Evolutionary conservation across 1,140 invertebrate genomes (phyloP).

Genomic region (Scylla paramamosain): DNA sequence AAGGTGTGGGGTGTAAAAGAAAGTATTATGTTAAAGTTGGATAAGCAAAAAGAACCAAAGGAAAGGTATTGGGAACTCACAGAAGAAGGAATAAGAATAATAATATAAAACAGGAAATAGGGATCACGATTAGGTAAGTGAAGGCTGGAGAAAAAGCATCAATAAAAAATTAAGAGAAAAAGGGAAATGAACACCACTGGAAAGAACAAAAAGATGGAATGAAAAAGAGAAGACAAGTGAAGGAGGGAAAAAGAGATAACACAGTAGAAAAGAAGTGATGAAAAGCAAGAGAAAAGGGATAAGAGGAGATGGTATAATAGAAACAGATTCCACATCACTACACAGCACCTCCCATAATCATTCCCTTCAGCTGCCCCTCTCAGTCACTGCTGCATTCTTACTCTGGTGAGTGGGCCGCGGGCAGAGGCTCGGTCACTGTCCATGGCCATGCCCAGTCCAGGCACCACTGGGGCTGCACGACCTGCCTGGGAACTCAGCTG

Average conservation of each 20-base stretch:
- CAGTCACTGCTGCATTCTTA: background rate
- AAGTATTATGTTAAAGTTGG: background rate
- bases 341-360: no score
- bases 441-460: constrained; percentile 1
- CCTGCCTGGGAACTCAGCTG: constrained; percentile 61
- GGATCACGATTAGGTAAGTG: no score
- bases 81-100: background rate
- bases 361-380: no score
- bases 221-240: background rate
- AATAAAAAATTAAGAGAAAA: no score
- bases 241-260: background rate
- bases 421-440: constrained; percentile 3
- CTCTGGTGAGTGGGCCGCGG: constrained; percentile 24
- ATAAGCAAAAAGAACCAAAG: background rate
- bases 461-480: constrained; percentile 35
- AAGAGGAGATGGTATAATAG: no score
- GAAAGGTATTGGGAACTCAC: background rate
- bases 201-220: no score
- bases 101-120: background rate
- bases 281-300: background rate
- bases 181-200: no score
- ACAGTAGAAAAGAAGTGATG: background rate
- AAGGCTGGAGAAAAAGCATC: no score
- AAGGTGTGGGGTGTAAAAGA: background rate
- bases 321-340: background rate